phyloP scores from a whole-genome alignment of 2,888 invertebrate genomes.

The Pandemis heparana region DNA sequence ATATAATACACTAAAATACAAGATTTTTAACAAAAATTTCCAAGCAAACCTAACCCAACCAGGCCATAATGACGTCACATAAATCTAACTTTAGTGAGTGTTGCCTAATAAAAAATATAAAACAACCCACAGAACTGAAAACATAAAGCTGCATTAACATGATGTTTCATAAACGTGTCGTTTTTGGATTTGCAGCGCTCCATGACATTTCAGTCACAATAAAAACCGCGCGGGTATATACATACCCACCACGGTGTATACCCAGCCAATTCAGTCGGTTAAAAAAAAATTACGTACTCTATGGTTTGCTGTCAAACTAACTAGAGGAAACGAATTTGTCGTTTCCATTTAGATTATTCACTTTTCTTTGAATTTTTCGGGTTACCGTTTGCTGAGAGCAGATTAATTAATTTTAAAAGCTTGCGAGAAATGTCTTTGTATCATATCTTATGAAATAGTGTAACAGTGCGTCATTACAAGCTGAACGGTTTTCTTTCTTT shows the following conservation, averaged over 20 bases:
- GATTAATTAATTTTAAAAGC: background rate
- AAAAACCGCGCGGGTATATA: background rate
- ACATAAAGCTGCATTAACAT: background rate
- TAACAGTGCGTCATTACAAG: background rate
- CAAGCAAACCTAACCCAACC: slow-evolving; percentile 90
- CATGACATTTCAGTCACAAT: background rate
- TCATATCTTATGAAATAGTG: background rate
- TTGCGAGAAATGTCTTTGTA: background rate
- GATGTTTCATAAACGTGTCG: background rate
- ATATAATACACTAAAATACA: slow-evolving; percentile 87
- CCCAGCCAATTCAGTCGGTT: background rate
- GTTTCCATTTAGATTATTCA: slow-evolving; percentile 4
- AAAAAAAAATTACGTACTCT: background rate
- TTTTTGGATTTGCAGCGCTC: background rate
- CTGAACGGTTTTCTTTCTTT: slow-evolving; percentile 9
- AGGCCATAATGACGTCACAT: slow-evolving; percentile 88
- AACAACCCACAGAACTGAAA: slow-evolving; percentile 13
- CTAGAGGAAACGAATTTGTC: slow-evolving; percentile 3
- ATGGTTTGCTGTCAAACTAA: slow-evolving; percentile 10
- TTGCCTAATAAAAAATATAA: slow-evolving; percentile 49
- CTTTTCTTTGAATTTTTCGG: slow-evolving; percentile 21
- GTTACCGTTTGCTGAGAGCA: slow-evolving; percentile 14
- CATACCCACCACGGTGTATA: background rate
- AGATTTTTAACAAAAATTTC: slow-evolving; percentile 88
- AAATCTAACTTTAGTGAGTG: slow-evolving; percentile 59